Percentiles rank a stretch among this genome's conserved stretches.
phyloP scores from a whole-genome alignment of 2,113 vertebrate genomes.

The Nibea coibor region DNA sequence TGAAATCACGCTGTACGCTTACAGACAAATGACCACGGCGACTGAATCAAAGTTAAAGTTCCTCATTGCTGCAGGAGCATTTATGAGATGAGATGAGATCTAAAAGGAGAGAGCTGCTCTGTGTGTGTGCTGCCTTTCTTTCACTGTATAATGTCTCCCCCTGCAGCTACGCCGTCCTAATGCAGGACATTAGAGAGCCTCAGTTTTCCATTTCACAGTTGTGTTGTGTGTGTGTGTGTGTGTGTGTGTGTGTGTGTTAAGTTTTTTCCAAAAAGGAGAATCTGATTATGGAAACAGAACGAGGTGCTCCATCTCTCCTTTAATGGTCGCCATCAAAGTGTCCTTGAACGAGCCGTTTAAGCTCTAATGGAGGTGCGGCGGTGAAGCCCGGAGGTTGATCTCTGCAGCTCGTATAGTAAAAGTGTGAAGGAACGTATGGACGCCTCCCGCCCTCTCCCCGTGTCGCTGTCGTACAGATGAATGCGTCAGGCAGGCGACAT shows the following conservation, averaged over 20 bases:
- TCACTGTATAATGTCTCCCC: conserved; percentile 52
- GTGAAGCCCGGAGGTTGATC: conserved; percentile 1
- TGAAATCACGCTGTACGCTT: too few species aligned
- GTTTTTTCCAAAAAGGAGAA: conserved; percentile 11
- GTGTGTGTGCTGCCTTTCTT: conserved; percentile 15
- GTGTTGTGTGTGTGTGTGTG: neutral
- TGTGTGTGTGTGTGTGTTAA: neutral
- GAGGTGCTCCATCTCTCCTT: conserved; percentile 20
- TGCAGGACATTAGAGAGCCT: conserved; percentile 29
- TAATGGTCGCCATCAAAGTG: conserved; percentile 13
- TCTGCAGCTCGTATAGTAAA: neutral
- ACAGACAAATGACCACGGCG: neutral
- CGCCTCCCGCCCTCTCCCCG: neutral
- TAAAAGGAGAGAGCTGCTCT: neutral
- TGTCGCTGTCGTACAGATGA: neutral
- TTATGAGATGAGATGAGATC: neutral
- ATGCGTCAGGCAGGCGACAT: too few species aligned
- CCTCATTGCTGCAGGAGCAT: neutral
- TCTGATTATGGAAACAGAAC: conserved; percentile 28
- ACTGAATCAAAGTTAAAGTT: neutral
- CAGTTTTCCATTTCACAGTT: neutral
- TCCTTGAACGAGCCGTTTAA: conserved; percentile 29
- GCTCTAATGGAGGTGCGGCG: conserved; percentile 8
- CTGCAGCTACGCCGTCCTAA: conserved; percentile 38
- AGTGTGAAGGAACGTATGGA: neutral